Conservation (phyloP, 2,113 vertebrate species). For the Rafetus swinhoei region DNA sequence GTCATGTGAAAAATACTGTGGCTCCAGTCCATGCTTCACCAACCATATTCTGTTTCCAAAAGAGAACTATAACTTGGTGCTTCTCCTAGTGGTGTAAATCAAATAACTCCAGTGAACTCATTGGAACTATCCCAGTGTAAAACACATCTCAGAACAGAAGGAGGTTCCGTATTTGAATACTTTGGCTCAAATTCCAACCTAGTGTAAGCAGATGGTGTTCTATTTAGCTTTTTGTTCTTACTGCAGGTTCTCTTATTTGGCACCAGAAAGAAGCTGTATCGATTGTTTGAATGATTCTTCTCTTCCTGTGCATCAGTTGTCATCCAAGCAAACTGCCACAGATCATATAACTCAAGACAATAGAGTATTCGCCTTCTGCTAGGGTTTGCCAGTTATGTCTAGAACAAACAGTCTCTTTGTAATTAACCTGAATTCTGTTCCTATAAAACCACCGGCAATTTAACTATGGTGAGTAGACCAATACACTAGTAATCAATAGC, state of each 20-base stretch:
- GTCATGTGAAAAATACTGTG: background rate
- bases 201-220: background rate
- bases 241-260: background rate
- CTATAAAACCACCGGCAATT: background rate
- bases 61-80: accelerated
- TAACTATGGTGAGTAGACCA: background rate
- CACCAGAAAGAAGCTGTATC: background rate
- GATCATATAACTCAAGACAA: background rate
- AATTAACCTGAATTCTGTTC: background rate
- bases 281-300: background rate
- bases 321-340: background rate
- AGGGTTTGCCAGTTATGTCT: background rate
- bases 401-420: background rate
- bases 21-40: background rate
- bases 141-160: background rate
- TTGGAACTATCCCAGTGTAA: background rate
- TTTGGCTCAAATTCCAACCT: background rate
- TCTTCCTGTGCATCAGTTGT: background rate
- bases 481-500: background rate
- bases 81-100: background rate
- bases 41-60: background rate
- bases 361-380: accelerated
- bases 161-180: background rate
- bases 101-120: background rate
- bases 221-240: background rate